Percentiles rank a stretch among this genome's conserved stretches.
Conservation (phyloP, 2,888 invertebrate species). For the Cosmopolites sordidus region DNA sequence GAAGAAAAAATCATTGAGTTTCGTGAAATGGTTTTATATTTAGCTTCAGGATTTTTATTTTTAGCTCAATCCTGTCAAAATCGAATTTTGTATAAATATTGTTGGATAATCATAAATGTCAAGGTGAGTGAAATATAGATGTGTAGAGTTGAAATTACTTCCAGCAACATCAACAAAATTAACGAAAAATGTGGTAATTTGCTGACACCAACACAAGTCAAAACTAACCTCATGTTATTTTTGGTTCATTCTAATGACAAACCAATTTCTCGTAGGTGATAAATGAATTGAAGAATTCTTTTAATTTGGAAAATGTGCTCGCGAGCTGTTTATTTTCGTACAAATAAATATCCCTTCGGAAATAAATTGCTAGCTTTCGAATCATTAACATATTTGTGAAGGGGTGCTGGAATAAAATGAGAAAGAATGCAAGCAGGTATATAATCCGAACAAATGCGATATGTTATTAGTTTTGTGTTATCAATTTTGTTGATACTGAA, state of each 20-base stretch:
- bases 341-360: slow-evolving; percentile 7
- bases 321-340: slow-evolving; percentile 18
- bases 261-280: slow-evolving; percentile 20
- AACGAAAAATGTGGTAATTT: slow-evolving; percentile 15
- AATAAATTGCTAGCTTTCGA: neutral
- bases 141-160: too few species aligned
- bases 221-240: slow-evolving; percentile 19
- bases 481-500: slow-evolving; percentile 4
- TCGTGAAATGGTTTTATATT: too few species aligned
- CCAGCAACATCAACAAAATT: too few species aligned
- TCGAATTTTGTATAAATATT: too few species aligned
- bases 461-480: slow-evolving; percentile 9
- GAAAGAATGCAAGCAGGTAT: neutral
- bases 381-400: neutral
- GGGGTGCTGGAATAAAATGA: neutral
- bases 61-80: too few species aligned
- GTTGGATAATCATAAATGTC: too few species aligned
- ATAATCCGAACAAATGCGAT: slow-evolving; percentile 3
- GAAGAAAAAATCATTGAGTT: too few species aligned
- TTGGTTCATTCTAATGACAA: slow-evolving; percentile 17
- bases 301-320: slow-evolving; percentile 17
- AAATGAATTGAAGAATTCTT: slow-evolving; percentile 22
- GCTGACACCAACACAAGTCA: slow-evolving; percentile 19
- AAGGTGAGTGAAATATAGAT: too few species aligned
- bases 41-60: too few species aligned